A percentile compares a stretch with the other conserved stretches of the same genome.
These are phyloP conservation scores for Parnassius orleans DNA, from an alignment of 2,888 invertebrate species.

Conservation along the genomic window DNA sequence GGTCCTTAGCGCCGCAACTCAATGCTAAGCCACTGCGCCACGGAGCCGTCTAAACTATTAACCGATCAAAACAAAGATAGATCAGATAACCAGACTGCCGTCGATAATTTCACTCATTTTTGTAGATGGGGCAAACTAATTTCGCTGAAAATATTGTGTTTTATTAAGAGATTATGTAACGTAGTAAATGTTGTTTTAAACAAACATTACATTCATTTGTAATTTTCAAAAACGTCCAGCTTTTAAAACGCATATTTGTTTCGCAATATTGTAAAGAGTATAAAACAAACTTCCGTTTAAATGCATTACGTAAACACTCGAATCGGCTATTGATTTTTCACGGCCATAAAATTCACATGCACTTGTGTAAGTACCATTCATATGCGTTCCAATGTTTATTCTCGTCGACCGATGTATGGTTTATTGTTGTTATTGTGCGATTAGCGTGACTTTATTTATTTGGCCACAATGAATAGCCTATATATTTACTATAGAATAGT, in stretches of 20 bases:
- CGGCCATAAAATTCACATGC: constrained; percentile 18
- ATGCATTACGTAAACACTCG: constrained; percentile 20
- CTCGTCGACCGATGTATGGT: constrained; percentile 30
- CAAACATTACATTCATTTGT: too few relatives aligned
- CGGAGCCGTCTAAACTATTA: too few relatives aligned
- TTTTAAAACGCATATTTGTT: neutral
- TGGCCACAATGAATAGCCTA: constrained; percentile 2
- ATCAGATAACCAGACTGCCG: too few relatives aligned
- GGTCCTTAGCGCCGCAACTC: too few relatives aligned
- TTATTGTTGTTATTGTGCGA: constrained; percentile 15
- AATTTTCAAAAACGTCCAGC: too few relatives aligned
- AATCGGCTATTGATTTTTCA: constrained; percentile 16
- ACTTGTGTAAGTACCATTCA: constrained; percentile 23
- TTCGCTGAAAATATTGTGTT: too few relatives aligned
- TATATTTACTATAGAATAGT: neutral
- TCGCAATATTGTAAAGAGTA: constrained; percentile 1
- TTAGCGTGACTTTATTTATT: constrained; percentile 10
- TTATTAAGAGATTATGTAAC: too few relatives aligned
- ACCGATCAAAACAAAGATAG: too few relatives aligned
- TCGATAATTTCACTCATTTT: too few relatives aligned
- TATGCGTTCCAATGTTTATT: constrained; percentile 32
- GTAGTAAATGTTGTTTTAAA: too few relatives aligned
- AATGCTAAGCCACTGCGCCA: too few relatives aligned
- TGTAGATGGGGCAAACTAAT: too few relatives aligned
- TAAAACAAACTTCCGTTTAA: neutral